Evolutionary conservation across 2,888 invertebrate genomes (phyloP), one percentile per base, ranked within the genome.

Genomic region (Leucoptera coffeella): DNA sequence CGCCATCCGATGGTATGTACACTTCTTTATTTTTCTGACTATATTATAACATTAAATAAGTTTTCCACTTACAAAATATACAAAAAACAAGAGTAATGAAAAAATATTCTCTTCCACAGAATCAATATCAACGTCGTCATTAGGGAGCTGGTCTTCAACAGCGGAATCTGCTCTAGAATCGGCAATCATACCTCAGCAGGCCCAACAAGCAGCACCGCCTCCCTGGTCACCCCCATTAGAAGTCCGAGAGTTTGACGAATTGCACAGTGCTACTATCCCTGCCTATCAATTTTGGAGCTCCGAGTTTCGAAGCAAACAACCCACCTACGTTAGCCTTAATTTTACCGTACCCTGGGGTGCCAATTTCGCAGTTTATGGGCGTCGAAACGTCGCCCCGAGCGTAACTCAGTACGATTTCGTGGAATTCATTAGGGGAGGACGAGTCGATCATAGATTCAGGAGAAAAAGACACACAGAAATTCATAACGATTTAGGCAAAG

Each of bases 351-450:
- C 91, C 23, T 89, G 90, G 87, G 89, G 89, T 41, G 88, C 89
- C 27, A 91, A 90, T 64, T 90, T 97, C 48, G 97, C 95, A 26
- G 85, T 97, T 33, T 94, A 96, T 58, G 94, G 94, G 15, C 77
- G 96, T 38, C 79, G 93, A 41, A 95, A 94, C 61, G 89, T 92
- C 28, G 89, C 91, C 17, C 97, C 97, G 9, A 91, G 95, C 49
- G 90, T 96, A 44, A 94, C 95, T 34, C 91, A 93, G 62, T 92
- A 95, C 59, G 96, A 97, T 57, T 94, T 96, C 59, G 90, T 90
- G 38, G 91, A 95, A 72, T 90, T 94, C 50, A 85, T 95, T 39
- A 85, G 87, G 47, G 88, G 88, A 15, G 88, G 88, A 26, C 73
- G 88, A 30, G 76, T 88, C 32, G 87, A 88, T 47, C 85, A 86